Evolutionary conservation across 2,797 vertebrate genomes (phyloP), one percentile per base, ranked within the genome.

Genomic region (Ptychobarbus kaznakovi): DNA sequence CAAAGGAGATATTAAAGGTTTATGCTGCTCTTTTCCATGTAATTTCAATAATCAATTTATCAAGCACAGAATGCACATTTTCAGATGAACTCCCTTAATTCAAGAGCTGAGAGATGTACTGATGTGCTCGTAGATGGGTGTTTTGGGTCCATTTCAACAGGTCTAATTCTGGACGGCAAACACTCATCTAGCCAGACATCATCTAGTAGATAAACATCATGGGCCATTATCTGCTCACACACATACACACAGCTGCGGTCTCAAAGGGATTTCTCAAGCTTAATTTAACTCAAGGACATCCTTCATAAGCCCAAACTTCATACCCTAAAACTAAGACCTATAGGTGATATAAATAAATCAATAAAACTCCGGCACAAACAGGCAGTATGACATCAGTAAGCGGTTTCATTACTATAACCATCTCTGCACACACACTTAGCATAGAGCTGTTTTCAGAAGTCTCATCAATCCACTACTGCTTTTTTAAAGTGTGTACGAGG

Each of bases 331-430:
- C 35, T 69, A 40, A 22, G 66, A 69, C 18, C 13, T 15, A 65
- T 65, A 65, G 2, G 12, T 65, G 61, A 32, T 76, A 25, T 25
- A 3, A n/a, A 70, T 42, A n/a, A 42, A 38, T 40, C 7, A 44
- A 10, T 11, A 44, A 11, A 56, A 78, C 18, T 53, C 73, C 16
- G 16, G 25, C 5, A 28, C 61, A 65, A 32, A 75, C 73, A 53
- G 4, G 10, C 0, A 75, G 73, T 35, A 32, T 11, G 32, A 68
- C 42, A 56, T 75, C 35, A 40, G 4, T 22, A 53, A 20, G 35
- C 66, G 0, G 13, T 72, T 87, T 80, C 82, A 90, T 81, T 25
- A 3, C 91, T 89, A 89, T 91, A 93, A 92, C 91, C 93, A 91
- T 56, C 20, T 68, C 32, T 38, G 51, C 63, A 56, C 65, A 80